These are phyloP conservation scores for Notoglanidium macrostoma DNA, from an alignment of 2,797 vertebrate species.

Conservation along the genomic window DNA sequence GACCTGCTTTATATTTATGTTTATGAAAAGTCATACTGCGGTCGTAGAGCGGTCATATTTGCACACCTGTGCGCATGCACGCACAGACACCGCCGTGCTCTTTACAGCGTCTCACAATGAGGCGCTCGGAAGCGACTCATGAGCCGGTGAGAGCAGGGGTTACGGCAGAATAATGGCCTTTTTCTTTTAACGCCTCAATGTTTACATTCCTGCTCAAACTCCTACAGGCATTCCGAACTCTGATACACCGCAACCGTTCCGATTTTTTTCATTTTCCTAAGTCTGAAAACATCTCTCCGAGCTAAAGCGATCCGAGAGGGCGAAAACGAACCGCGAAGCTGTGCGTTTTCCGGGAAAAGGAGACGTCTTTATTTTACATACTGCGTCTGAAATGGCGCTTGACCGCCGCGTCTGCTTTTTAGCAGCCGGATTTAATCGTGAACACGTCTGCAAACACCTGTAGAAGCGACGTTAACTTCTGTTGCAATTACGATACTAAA, in stretches of 20 bases:
- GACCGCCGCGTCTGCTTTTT: neutral
- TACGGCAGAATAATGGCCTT: constrained; percentile 32
- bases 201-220: constrained; percentile 49
- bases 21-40: neutral
- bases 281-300: neutral
- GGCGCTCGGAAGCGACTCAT: constrained; percentile 19
- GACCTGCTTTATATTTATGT: neutral
- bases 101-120: neutral
- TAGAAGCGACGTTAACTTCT: neutral
- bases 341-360: neutral
- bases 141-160: neutral
- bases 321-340: neutral
- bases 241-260: constrained; percentile 30
- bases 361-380: neutral
- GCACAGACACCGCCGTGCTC: neutral
- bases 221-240: constrained; percentile 50
- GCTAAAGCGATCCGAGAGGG: neutral
- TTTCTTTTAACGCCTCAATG: constrained; percentile 44
- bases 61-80: neutral
- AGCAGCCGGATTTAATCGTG: too few relatives aligned
- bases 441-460: too few relatives aligned
- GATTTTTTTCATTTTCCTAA: neutral
- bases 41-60: neutral
- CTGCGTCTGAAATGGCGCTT: neutral
- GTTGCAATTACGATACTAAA: neutral